Conservation (phyloP, 2,113 vertebrate species). For the Macroglossus sobrinus region DNA sequence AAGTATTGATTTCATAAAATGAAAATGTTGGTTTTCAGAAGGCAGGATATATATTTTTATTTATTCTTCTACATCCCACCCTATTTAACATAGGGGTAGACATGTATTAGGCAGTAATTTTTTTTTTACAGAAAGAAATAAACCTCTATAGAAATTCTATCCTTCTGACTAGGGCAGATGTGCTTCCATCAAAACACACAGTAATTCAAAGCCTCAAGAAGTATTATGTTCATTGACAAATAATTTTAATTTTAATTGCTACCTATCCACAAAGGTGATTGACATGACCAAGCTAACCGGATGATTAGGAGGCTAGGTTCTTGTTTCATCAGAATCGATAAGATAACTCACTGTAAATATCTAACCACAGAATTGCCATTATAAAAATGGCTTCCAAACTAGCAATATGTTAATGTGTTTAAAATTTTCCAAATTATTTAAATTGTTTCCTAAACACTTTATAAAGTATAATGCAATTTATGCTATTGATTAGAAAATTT, state of each 20-base stretch:
- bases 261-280: not conserved
- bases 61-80: constrained; percentile 25
- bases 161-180: not conserved
- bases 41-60: constrained; percentile 43
- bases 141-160: constrained; percentile 1
- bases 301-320: not conserved
- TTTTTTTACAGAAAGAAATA: not conserved
- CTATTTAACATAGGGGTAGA: not conserved
- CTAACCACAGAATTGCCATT: not conserved
- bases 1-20: constrained; percentile 46
- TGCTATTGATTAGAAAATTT: not conserved
- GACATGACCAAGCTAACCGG: not conserved
- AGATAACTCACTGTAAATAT: not conserved
- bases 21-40: constrained; percentile 49
- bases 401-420: not conserved
- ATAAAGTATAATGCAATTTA: not conserved
- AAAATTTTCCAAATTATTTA: not conserved
- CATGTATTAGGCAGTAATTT: not conserved
- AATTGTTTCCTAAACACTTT: not conserved
- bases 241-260: not conserved
- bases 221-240: not conserved
- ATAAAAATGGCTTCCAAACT: not conserved
- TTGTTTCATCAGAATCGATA: not conserved
- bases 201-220: not conserved
- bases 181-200: not conserved